Base-by-base conservation (phyloP, 2,113 vertebrate genomes). In the Tragulus kanchil region DNA sequence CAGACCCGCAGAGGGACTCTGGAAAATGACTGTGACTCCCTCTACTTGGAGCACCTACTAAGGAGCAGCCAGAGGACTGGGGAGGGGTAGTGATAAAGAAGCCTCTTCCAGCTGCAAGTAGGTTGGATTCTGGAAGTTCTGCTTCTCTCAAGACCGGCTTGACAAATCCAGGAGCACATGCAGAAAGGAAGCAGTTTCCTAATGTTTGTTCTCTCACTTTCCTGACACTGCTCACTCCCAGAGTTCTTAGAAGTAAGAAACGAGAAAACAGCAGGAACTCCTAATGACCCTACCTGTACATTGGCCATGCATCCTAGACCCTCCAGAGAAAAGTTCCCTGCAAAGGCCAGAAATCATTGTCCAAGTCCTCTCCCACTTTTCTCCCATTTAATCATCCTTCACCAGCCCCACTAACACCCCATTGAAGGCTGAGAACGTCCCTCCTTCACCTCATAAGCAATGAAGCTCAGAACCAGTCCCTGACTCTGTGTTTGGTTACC, bases 171-270 rank as follows among this genome's bases (percentile, higher is more conserved):
- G 71, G 85, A 52, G 58, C 21, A 48, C 28, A 5, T 8, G 52
- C 23, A 83, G 21, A 92, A 92, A 65, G 71, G 7, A 23, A 21
- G 45, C 28, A 64, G 21, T 61, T 19, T 56, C 11, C 81, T 58
- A 50, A 28, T 56, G 15, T 42, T 71, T 92, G 85, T 54, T 64
- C 17, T 79, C 23, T 54, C 36, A 13, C 5, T 87, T 95, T 82
- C 14, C 54, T 95, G 58, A 81, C 95, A 91, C 6, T 65, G 50
- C 59, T 50, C 71, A 95, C 28, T 90, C 64, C 52, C 58, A 94
- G 58, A 65, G 8, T 8, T 92, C 88, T 48, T 62, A 86, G 3
- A 91, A 52, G 36, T 1, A 31, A 26, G 67, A 65, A 65, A 83
- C 73, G 87, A 48, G 50, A 52, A 88, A 88, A 92, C 11, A 77